Evolutionary conservation across 2,113 vertebrate genomes (phyloP), one percentile per base, ranked within the genome.

Genomic region (Takifugu flavidus): DNA sequence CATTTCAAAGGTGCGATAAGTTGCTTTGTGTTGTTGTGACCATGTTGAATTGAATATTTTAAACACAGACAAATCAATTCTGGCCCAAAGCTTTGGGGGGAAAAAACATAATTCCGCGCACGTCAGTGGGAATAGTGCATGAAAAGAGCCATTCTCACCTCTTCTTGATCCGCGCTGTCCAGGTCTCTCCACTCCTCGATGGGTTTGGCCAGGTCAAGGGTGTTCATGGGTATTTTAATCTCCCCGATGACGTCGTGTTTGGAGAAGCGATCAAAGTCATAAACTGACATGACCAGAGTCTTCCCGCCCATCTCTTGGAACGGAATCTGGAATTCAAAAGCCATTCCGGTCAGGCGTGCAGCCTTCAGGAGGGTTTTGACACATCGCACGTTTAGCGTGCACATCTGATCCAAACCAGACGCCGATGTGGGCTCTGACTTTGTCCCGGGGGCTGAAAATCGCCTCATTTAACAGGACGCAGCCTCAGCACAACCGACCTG

Each of bases 231-330:
- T 56, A 94, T 93, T 83, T 95, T 96, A 34, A 99, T 93, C 85
- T 98, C 96, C 0, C 96, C 96, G 0, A 99, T 99, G 77, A 98
- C 94, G 53, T 99, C 96, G 0, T 99, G 96, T 71, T 99, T 98
- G 25, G 96, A 99, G 91, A 99, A 99, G 71, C 96, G 96, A 80
- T 99, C 96, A 0, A 98, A 99, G 89, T 99, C 96, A 0, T 96
- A 99, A 70, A 98, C 95, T n/a, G 94, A 94, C 96, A 98, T 96
- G 45, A 96, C 93, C 79, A 99, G 82, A 0, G 94, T 95, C 83
- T 98, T 99, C 45, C 96, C 96, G 2, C 96, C 96, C 80, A 99
- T 92, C 65, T 99, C 96, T 76, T 94, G 92, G 88, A 98, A 99
- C 0, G 96, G 95, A 53, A 99, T 94, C 96, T 99, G 84, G 14